phyloP scores from a whole-genome alignment of 2,888 invertebrate species.

The Coelopa pilipes region DNA sequence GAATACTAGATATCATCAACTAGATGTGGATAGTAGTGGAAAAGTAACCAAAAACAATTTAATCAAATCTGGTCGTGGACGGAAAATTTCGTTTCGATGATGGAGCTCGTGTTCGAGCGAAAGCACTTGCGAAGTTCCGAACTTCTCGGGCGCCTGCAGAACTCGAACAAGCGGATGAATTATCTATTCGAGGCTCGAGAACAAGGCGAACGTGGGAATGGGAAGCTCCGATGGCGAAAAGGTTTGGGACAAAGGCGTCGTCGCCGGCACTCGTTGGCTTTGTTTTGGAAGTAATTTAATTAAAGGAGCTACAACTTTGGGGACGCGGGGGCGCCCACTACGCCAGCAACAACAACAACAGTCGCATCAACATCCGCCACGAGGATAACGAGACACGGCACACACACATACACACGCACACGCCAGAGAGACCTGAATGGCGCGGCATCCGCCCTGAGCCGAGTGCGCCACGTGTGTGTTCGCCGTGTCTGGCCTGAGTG shows the following conservation, averaged over 20 bases:
- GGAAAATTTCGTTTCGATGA: too few species aligned
- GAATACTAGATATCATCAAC: too few species aligned
- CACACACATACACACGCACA: neutral
- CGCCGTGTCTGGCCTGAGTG: neutral
- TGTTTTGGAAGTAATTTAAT: constrained; percentile 8
- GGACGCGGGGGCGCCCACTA: neutral
- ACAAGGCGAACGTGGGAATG: too few species aligned
- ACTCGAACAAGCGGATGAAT: too few species aligned
- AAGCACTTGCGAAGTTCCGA: neutral
- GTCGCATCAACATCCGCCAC: neutral
- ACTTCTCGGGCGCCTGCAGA: too few species aligned
- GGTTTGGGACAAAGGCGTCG: neutral
- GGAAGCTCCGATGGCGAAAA: neutral
- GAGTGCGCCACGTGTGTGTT: neutral
- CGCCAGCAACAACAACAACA: too few species aligned
- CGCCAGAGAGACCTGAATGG: constrained; percentile 19
- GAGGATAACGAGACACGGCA: constrained; percentile 18
- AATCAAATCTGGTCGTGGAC: too few species aligned
- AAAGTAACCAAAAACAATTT: too few species aligned
- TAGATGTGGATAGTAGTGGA: too few species aligned
- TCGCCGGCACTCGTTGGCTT: neutral
- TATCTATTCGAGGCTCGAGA: too few species aligned
- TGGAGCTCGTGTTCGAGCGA: neutral
- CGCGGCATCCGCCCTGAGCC: constrained; percentile 18
- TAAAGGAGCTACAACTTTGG: neutral